These are phyloP conservation scores for Drosophila mercatorum DNA, from an alignment of 2,888 invertebrate species.

Conservation along the genomic window DNA sequence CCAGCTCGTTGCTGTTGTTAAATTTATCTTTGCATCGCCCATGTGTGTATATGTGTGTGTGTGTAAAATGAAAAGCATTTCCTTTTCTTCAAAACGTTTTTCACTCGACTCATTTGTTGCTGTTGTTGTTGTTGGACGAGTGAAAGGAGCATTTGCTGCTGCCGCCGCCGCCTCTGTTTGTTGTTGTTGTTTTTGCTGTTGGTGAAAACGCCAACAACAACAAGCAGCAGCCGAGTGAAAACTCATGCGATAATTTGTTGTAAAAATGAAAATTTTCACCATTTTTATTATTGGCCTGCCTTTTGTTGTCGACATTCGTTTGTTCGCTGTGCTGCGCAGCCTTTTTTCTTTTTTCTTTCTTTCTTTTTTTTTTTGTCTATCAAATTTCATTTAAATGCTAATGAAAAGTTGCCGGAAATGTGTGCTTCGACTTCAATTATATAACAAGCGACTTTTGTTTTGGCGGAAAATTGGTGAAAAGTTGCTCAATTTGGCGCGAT, in stretches of 20 bases:
- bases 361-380: slow-evolving; percentile 31
- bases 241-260: slow-evolving; percentile 81
- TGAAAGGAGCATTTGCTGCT: slow-evolving; percentile 70
- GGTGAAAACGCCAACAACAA: slow-evolving; percentile 44
- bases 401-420: slow-evolving; percentile 76
- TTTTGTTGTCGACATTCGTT: slow-evolving; percentile 59
- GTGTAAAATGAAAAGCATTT: slow-evolving; percentile 74
- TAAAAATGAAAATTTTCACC: slow-evolving; percentile 78
- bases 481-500: slow-evolving; percentile 51
- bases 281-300: slow-evolving; percentile 69
- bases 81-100: slow-evolving; percentile 74
- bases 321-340: slow-evolving; percentile 5
- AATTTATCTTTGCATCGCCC: slow-evolving; percentile 63
- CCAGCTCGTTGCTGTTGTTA: slow-evolving; percentile 50
- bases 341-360: slow-evolving; percentile 15
- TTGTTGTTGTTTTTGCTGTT: slow-evolving; percentile 47
- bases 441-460: slow-evolving; percentile 50
- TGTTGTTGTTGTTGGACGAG: slow-evolving; percentile 58
- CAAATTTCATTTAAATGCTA: slow-evolving; percentile 78
- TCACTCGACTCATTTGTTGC: slow-evolving; percentile 56
- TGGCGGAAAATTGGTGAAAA: slow-evolving; percentile 57
- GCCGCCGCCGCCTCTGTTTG: slow-evolving; percentile 29
- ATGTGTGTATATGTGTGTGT: not conserved
- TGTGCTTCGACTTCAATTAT: slow-evolving; percentile 62
- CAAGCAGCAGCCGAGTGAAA: slow-evolving; percentile 64